Evolutionary conservation across 2,113 vertebrate genomes (phyloP), one percentile per base, ranked within the genome.

Genomic region (Pao palembangensis): DNA sequence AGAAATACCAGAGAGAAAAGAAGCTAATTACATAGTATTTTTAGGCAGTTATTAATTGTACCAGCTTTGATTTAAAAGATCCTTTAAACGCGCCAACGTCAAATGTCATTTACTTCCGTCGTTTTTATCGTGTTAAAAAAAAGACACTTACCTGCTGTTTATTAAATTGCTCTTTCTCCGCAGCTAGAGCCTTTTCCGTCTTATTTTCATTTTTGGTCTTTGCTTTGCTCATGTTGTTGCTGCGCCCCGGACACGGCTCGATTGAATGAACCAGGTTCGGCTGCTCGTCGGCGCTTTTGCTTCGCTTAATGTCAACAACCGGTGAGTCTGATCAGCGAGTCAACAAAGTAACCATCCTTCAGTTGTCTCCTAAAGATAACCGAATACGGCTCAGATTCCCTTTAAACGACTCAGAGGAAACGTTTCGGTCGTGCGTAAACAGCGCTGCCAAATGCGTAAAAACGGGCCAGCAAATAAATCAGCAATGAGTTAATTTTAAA

Each of bases 181-280:
- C 90, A 42, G 89, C 88, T 71, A 91, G 64, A 50, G 74, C 84
- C 4, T 91, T 91, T 61, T 91, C 90, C 3, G 88, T 87, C 79
- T 88, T 90, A 55, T 91, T 89, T 2, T 91, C 89, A 12, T n/a
- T 81, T 63, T 91, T 91, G 17, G 48, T 90, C 78, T 91, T 91
- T 0, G 73, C 49, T 53, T 89, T 89, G 44, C 85, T 87, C 90
- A 91, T 91, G 3, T 65, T 76, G 47, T 0, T 3, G 0, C 25
- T 6, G 16, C 1, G 6, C 12, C 16, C 28, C 61, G 58, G 44
- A 10, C 34, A 15, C 4, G 57, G n/a, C 17, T 19, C 31, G n/a
- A 5, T 1, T 64, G 19, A 4, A 10, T 20, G 3, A 20, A 41
- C 47, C 20, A 51, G 11, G 20, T 14, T 17, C 68, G 18, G 54